A percentile compares a stretch with the other conserved stretches of the same genome.
These are phyloP conservation scores for Tyrophagus putrescentiae DNA, from an alignment of 1,140 invertebrate species.

Conservation along the genomic window DNA sequence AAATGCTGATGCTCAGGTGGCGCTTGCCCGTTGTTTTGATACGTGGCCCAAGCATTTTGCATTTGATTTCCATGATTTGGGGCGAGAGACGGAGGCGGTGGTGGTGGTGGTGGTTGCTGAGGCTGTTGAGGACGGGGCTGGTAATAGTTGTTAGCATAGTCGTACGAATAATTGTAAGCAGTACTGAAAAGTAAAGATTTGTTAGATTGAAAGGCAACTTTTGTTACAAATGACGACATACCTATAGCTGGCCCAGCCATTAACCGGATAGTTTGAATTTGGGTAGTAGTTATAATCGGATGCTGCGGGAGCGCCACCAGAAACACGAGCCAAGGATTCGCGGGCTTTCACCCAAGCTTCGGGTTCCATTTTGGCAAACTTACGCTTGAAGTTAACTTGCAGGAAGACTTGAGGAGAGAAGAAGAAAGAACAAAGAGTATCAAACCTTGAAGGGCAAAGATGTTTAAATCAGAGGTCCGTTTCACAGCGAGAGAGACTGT, in stretches of 20 bases:
- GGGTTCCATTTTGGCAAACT: conserved; percentile 7
- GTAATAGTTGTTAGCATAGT: no score
- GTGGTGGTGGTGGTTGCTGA: no score
- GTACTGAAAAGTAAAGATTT: no score
- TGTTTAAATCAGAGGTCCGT: no score
- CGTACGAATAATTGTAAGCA: no score
- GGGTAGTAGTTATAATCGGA: neutral
- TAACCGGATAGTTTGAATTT: neutral
- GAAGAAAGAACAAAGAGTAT: neutral
- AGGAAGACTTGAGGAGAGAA: neutral
- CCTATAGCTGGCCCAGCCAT: neutral
- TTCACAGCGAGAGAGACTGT: no score
- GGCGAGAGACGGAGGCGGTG: no score
- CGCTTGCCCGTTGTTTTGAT: no score
- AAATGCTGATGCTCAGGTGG: no score
- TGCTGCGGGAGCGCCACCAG: neutral
- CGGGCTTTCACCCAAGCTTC: conserved; percentile 21
- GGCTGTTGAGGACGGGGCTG: no score
- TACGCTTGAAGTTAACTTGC: neutral
- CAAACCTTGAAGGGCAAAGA: neutral
- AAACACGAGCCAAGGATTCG: conserved; percentile 16
- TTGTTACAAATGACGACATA: neutral
- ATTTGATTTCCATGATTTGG: no score
- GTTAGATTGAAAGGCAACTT: neutral
- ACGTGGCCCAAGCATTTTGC: no score